Conservation (phyloP, 2,888 invertebrate genomes). For the Ophioninae sp. region DNA sequence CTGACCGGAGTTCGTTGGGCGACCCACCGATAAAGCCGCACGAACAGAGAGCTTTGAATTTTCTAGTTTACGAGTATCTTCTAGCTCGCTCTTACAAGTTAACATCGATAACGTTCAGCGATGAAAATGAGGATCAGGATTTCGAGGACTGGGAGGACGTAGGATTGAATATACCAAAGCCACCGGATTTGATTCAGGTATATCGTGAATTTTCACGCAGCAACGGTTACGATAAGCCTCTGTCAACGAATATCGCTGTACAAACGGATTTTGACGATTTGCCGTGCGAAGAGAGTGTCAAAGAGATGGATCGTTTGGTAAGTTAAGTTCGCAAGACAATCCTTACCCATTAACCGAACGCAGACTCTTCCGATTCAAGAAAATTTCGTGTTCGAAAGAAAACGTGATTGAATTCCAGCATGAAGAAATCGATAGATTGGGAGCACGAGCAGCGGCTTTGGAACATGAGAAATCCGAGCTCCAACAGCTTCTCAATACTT, state of each 20-base stretch:
- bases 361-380: background rate
- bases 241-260: conserved; percentile 80
- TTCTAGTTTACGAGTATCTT: conserved; percentile 93
- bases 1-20: conserved; percentile 76
- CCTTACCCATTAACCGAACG: background rate
- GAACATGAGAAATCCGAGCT: conserved; percentile 84
- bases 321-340: conserved; percentile 13
- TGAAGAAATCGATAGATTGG: conserved; percentile 83
- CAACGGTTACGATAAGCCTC: conserved; percentile 81
- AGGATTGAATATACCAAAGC: conserved; percentile 91
- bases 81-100: conserved; percentile 90
- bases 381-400: background rate
- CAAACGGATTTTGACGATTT: conserved; percentile 72
- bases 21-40: conserved; percentile 87
- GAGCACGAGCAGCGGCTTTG: conserved; percentile 82
- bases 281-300: conserved; percentile 59
- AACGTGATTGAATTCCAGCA: conserved; percentile 78
- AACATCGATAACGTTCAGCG: conserved; percentile 94
- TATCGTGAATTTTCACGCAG: conserved; percentile 84
- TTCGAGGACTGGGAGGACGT: conserved; percentile 97
- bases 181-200: conserved; percentile 87
- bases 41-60: conserved; percentile 92
- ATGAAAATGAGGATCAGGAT: conserved; percentile 95
- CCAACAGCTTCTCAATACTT: conserved; percentile 79
- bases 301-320: conserved; percentile 70